phyloP scores from a whole-genome alignment of 2,797 vertebrate species.

The Dromococcyx pavoninus region DNA sequence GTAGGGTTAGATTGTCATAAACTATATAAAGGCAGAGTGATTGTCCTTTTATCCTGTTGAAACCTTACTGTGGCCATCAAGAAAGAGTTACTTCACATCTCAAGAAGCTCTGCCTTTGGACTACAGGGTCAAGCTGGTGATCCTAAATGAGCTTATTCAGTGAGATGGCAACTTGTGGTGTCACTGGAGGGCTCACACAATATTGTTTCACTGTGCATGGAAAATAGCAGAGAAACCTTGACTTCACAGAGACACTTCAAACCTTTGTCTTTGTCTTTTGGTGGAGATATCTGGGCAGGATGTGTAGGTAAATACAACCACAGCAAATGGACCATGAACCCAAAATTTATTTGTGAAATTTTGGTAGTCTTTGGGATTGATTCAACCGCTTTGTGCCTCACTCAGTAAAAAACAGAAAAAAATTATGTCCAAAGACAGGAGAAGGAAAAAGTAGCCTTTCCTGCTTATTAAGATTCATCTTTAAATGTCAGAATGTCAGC shows the following conservation, averaged over 20 bases:
- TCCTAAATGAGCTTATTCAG: not conserved
- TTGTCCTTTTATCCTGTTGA: not conserved
- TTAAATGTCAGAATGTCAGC: not conserved
- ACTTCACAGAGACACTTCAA: not conserved
- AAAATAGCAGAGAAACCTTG: not conserved
- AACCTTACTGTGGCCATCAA: not conserved
- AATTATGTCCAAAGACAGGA: not conserved
- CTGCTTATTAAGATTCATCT: not conserved
- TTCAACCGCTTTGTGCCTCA: not conserved
- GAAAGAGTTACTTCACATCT: not conserved
- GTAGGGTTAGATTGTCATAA: not conserved
- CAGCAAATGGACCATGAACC: not conserved
- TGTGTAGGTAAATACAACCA: not conserved
- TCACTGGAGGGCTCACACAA: fast-evolving
- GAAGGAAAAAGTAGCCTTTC: not conserved
- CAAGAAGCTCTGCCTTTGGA: not conserved
- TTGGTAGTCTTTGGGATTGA: not conserved
- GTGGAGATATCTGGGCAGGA: not conserved
- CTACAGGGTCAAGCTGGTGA: fast-evolving
- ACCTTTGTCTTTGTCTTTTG: not conserved
- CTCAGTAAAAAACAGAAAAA: not conserved
- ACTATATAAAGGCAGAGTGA: not conserved
- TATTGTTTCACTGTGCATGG: fast-evolving
- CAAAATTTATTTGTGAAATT: not conserved
- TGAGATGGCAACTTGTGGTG: not conserved